Conservation (phyloP, 2,888 invertebrate species). For the Parnassius orleans region DNA sequence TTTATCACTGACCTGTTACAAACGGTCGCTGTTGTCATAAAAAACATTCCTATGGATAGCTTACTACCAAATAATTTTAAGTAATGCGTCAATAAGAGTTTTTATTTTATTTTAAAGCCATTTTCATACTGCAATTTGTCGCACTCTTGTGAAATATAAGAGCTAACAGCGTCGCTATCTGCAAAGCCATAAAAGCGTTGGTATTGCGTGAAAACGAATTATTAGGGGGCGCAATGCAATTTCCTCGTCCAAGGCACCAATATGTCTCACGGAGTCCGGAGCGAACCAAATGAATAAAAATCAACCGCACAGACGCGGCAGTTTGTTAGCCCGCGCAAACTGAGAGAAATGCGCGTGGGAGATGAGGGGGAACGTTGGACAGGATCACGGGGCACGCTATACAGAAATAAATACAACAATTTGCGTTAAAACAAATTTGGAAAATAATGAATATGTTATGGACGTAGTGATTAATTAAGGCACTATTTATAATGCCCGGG, state of each 20-base stretch:
- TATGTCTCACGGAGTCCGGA: conserved; percentile 47
- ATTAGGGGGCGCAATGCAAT: conserved; percentile 53
- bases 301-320: conserved; percentile 39
- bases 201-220: conserved; percentile 50
- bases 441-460: no score
- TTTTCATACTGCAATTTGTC: no score
- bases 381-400: background rate
- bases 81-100: no score
- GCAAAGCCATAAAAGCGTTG: conserved; percentile 31
- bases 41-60: no score
- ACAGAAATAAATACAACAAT: background rate
- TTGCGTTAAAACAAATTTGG: no score
- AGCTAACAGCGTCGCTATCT: conserved; percentile 6
- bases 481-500: no score
- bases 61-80: no score
- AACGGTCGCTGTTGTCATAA: no score
- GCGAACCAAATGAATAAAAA: conserved; percentile 44
- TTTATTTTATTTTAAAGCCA: no score
- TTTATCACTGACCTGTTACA: no score
- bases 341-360: conserved; percentile 32
- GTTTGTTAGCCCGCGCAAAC: conserved; percentile 36
- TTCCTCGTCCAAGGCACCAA: conserved; percentile 51
- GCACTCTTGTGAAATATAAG: conserved; percentile 8
- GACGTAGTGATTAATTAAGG: no score
- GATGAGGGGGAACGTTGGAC: background rate